Evolutionary conservation across 2,888 invertebrate species (phyloP).

Genomic region (Panzeria rudis): DNA sequence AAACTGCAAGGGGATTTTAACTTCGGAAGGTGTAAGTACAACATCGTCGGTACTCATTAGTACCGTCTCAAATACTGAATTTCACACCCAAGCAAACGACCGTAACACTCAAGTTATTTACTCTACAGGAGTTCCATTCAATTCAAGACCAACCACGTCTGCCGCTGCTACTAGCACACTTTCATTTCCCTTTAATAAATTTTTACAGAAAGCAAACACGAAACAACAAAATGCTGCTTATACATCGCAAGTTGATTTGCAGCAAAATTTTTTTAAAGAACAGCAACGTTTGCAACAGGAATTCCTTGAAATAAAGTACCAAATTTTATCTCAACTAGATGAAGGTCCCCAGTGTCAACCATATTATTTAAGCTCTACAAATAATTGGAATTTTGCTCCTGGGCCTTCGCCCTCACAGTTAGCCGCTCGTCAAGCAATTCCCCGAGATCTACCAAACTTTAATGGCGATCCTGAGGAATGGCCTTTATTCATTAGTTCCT

Average conservation of each 20-base stretch:
- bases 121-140: too few relatives aligned
- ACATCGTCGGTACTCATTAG: background rate
- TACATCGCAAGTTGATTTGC: background rate
- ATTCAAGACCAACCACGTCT: background rate
- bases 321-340: conserved; percentile 10
- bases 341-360: background rate
- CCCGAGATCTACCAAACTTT: conserved; percentile 11
- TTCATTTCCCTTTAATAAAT: background rate
- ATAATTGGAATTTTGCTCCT: too few relatives aligned
- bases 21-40: background rate
- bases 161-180: background rate
- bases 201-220: background rate
- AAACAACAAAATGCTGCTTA: background rate
- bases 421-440: conserved; percentile 31
- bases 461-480: conserved; percentile 39
- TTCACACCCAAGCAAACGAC: too few relatives aligned
- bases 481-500: conserved; percentile 23
- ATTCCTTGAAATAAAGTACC: conserved; percentile 33
- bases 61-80: too few relatives aligned
- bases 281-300: conserved; percentile 13
- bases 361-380: background rate
- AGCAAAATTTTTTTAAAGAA: conserved; percentile 15
- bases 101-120: too few relatives aligned
- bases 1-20: conserved; percentile 3
- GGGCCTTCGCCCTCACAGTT: conserved; percentile 20